Evolutionary conservation across 2,113 vertebrate species (phyloP).

Genomic region (Odontesthes bonariensis): DNA sequence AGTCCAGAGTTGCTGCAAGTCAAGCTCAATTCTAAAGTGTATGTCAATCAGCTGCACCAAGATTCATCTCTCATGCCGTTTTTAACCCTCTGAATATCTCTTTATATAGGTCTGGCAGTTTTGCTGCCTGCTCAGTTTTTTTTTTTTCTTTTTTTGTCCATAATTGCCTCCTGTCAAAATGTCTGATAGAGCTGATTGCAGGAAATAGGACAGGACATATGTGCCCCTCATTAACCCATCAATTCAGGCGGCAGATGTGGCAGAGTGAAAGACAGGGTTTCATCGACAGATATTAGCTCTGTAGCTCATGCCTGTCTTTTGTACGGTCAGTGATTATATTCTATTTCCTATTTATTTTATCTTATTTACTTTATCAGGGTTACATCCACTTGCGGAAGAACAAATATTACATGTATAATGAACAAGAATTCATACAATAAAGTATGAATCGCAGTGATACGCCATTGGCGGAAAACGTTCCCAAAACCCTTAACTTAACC

Average conservation of each 20-base stretch:
- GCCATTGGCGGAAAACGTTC: too few species aligned
- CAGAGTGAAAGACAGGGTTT: constrained; percentile 74
- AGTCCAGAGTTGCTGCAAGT: constrained; percentile 32
- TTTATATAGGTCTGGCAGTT: constrained; percentile 68
- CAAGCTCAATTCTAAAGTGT: constrained; percentile 60
- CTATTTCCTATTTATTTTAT: background rate
- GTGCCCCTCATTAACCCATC: constrained; percentile 80
- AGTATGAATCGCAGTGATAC: too few species aligned
- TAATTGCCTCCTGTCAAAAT: constrained; percentile 83
- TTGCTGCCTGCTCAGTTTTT: constrained; percentile 71
- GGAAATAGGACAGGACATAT: constrained; percentile 79
- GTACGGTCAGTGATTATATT: constrained; percentile 19
- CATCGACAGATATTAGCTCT: constrained; percentile 58
- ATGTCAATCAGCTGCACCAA: constrained; percentile 55
- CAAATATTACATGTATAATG: background rate
- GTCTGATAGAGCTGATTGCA: constrained; percentile 80
- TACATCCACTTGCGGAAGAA: background rate
- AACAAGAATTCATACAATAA: too few species aligned
- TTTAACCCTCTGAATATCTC: constrained; percentile 62
- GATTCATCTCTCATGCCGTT: constrained; percentile 57
- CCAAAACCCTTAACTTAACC: too few species aligned
- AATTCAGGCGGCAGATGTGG: constrained; percentile 76
- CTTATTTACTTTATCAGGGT: background rate
- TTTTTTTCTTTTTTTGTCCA: constrained; percentile 72
- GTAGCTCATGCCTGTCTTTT: constrained; percentile 24